Conservation (phyloP, 2,888 invertebrate genomes). For the Lysandra bellargus region DNA sequence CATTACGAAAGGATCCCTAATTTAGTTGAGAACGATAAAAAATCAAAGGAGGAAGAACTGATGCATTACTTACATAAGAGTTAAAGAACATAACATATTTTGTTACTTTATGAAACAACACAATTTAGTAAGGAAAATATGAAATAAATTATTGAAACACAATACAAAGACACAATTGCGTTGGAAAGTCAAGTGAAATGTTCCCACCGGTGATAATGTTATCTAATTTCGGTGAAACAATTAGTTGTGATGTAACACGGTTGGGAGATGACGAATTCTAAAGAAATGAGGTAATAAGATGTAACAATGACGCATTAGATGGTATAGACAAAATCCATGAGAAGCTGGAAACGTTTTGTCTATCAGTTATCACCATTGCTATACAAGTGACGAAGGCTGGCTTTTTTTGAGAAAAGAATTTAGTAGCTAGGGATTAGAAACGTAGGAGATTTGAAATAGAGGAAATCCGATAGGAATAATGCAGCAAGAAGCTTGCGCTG, state of each 20-base stretch:
- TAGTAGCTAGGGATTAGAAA: no score
- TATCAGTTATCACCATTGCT: neutral
- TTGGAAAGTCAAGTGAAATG: slow-evolving; percentile 64
- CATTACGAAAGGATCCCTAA: neutral
- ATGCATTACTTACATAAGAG: neutral
- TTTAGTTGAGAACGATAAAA: neutral
- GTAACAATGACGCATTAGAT: slow-evolving; percentile 15
- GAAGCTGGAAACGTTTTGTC: neutral
- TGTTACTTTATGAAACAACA: neutral
- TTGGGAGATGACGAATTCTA: slow-evolving; percentile 34
- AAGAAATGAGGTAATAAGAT: slow-evolving; percentile 20
- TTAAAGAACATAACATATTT: neutral
- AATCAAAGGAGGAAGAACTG: neutral
- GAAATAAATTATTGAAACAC: slow-evolving; percentile 37
- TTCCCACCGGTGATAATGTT: slow-evolving; percentile 67
- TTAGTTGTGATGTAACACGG: slow-evolving; percentile 50
- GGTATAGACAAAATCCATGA: neutral
- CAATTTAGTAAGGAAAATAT: neutral
- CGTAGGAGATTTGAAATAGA: no score
- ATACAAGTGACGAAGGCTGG: neutral
- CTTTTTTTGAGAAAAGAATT: neutral
- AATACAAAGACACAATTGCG: slow-evolving; percentile 54
- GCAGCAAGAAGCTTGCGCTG: no score
- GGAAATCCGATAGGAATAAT: no score
- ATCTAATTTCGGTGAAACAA: slow-evolving; percentile 64